Evolutionary conservation across 2,888 invertebrate species (phyloP), one percentile per base, ranked within the genome.

Genomic region (Polyommatus icarus): DNA sequence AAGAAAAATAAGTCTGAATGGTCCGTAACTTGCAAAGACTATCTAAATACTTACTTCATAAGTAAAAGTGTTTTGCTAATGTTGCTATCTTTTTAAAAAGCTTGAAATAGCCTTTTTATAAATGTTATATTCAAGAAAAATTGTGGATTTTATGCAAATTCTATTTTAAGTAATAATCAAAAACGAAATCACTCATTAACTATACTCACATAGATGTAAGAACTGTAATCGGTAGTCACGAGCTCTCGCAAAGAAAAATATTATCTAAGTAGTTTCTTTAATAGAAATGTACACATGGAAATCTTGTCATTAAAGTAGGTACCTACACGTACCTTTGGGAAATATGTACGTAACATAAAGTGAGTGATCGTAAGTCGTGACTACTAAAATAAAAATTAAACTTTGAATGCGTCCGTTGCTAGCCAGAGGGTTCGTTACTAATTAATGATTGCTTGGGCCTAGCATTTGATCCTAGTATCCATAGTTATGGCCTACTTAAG

Each of bases 1-100:
- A 46, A 54, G 54, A 18, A 18, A 54, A 18, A 54, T 54, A 54
- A 54, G 54, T 54, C 12, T 54, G 54, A 54, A 54, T 54, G 15
- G 54, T 54, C 54, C 18, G 54, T 54, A 54, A 54, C 15, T 2
- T 50, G 7, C 7, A 8, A 18, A 61, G 29, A 29, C 6, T 29
- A 67, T 24, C 3, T 67, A 24, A 29, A 15, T 29, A 67, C 24
- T 67, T 29, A 24, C 24, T 24, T 24, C 67, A 20, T 61, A 29
- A 15, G 67, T 32, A 32, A 67, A 67, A 67, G 10, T 29, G 29
- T 67, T 32, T 67, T 67, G 67, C 67, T 67, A 67, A 29, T 24
- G 67, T 67, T 67, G 29, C 59, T 59, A 20, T 61, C 61, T 61
- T 61, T 61, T 61, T 59, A 59, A 61, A n/a, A 61, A 20, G 24